Conservation (phyloP, 2,797 vertebrate genomes). For the Pagetopsis macropterus region DNA sequence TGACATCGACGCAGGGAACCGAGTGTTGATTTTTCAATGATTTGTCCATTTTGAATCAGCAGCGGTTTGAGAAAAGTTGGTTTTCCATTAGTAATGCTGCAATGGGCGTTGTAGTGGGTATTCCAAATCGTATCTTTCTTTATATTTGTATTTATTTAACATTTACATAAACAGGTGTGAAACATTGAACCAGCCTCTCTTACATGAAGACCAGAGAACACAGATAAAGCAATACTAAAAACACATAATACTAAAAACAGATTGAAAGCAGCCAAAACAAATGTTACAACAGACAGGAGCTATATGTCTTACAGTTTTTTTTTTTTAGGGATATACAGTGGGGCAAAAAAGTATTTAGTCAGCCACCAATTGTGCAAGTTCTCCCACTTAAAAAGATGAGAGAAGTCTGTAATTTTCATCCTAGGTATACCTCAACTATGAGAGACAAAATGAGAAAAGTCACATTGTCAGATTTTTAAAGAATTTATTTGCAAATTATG, state of each 20-base stretch:
- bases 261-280: not conserved
- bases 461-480: too few relatives aligned
- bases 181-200: not conserved
- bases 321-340: not conserved
- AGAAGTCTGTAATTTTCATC: too few relatives aligned
- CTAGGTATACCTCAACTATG: too few relatives aligned
- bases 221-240: not conserved
- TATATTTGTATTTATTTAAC: not conserved
- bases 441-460: too few relatives aligned
- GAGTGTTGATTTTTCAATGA: conserved; percentile 7
- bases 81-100: conserved; percentile 3
- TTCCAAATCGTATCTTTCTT: not conserved
- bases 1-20: not conserved
- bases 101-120: not conserved
- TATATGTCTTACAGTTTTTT: too few relatives aligned
- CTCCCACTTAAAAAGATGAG: too few relatives aligned
- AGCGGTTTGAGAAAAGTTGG: conserved; percentile 5
- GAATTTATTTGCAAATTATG: too few relatives aligned
- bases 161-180: not conserved
- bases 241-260: not conserved
- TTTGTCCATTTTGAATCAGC: conserved; percentile 1
- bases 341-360: too few relatives aligned
- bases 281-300: not conserved
- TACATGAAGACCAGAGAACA: not conserved
- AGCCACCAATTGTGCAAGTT: too few relatives aligned